A percentile compares a stretch with the other conserved stretches of the same genome.
Evolutionary conservation across 2,888 invertebrate species (phyloP).

Genomic region (Trypoxylon attenuatum): DNA sequence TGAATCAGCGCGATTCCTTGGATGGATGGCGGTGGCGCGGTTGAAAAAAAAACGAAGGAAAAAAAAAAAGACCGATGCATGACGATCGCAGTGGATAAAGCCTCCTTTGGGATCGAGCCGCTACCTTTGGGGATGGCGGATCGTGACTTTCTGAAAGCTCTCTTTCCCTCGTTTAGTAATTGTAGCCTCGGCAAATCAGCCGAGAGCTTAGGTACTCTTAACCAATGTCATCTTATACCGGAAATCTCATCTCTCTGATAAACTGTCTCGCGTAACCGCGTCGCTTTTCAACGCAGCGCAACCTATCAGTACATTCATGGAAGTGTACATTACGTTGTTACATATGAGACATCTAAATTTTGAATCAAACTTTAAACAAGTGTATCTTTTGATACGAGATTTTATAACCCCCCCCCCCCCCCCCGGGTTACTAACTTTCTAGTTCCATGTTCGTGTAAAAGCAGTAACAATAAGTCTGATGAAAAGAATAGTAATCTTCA

Average conservation of each 20-base stretch:
- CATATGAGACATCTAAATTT: no score
- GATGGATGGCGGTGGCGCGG: neutral
- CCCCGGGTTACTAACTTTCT: no score
- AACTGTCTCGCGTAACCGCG: neutral
- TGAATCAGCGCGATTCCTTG: neutral
- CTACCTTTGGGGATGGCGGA: neutral
- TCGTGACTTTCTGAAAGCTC: neutral
- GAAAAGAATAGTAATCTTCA: no score
- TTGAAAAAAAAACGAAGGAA: no score
- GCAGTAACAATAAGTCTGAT: no score
- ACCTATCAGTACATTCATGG: no score
- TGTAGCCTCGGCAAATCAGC: neutral
- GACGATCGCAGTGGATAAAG: neutral
- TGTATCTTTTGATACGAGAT: no score
- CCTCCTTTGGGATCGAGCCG: neutral
- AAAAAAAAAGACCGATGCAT: neutral
- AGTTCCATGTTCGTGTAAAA: no score
- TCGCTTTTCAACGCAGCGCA: neutral
- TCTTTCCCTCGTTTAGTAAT: neutral
- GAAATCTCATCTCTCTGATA: neutral
- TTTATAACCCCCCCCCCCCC: no score
- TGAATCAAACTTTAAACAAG: no score
- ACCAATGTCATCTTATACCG: conserved; percentile 1
- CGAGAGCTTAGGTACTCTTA: conserved; percentile 2
- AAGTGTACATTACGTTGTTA: no score